Conservation (phyloP, 2,797 vertebrate genomes). For the Sebastiscus albofasciatus region DNA sequence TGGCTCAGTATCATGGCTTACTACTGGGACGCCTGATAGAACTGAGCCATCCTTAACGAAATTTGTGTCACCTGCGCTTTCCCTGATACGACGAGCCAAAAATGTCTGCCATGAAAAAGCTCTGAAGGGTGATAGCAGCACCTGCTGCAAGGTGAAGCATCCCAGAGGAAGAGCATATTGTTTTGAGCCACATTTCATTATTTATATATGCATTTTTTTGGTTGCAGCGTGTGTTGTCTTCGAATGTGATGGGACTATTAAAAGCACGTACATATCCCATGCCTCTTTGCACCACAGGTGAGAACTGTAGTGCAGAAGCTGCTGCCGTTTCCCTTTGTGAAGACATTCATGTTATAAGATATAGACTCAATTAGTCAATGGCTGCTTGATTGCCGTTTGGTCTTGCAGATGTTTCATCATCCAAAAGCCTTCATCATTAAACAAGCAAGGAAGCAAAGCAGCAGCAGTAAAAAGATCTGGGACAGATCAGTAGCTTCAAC, state of each 20-base stretch:
- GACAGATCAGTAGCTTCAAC: conserved; percentile 37
- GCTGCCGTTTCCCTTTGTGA: not conserved
- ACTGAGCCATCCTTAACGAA: not conserved
- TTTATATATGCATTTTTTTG: not conserved
- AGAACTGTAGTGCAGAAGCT: not conserved
- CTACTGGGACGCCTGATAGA: not conserved
- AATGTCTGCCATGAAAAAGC: not conserved
- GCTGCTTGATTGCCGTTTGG: conserved; percentile 23
- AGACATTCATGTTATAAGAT: not conserved
- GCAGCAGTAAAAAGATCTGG: conserved; percentile 16
- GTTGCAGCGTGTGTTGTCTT: not conserved
- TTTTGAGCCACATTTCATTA: not conserved
- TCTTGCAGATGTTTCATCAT: conserved; percentile 43
- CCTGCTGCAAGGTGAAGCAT: conserved; percentile 1
- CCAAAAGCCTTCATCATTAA: conserved; percentile 44
- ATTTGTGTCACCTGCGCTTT: not conserved
- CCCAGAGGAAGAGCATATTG: not conserved
- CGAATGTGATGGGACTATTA: conserved; percentile 12
- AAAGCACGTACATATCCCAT: not conserved
- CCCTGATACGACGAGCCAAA: not conserved
- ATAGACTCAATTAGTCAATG: conserved; percentile 13
- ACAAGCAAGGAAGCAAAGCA: conserved; percentile 21
- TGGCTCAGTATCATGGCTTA: not conserved
- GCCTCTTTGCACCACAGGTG: conserved; percentile 3
- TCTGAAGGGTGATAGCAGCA: not conserved